A percentile compares a stretch with the other conserved stretches of the same genome.
Evolutionary conservation across 2,888 invertebrate species (phyloP).

Genomic region (Pteria penguin): DNA sequence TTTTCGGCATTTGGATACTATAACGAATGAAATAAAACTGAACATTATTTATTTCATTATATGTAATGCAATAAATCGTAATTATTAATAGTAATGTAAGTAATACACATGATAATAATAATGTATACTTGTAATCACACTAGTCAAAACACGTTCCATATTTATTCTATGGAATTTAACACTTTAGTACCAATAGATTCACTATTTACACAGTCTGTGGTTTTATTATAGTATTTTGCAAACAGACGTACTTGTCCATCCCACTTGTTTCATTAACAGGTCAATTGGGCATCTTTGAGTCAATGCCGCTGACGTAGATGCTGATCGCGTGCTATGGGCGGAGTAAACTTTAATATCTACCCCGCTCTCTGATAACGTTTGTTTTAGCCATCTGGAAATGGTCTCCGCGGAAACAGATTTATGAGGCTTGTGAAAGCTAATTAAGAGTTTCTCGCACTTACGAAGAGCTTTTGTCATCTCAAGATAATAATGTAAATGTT

Average conservation of each 20-base stretch:
- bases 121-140: not conserved
- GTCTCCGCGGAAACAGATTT: not conserved
- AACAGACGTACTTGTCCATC: not conserved
- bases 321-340: conserved; percentile 1
- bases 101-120: not conserved
- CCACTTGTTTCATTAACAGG: not conserved
- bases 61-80: no score
- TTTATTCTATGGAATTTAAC: no score
- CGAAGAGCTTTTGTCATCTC: conserved; percentile 1
- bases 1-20: not conserved
- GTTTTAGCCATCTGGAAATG: conserved; percentile 10
- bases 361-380: not conserved
- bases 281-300: not conserved
- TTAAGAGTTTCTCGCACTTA: not conserved
- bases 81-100: not conserved
- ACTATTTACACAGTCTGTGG: no score
- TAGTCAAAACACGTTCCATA: not conserved
- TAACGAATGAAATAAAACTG: not conserved
- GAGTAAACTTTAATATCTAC: not conserved
- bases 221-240: conserved; percentile 11
- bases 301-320: not conserved
- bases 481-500: no score
- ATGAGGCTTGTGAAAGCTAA: conserved; percentile 23
- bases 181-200: not conserved
- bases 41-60: not conserved